These are phyloP conservation scores for Spea multiplicata DNA, from an alignment of 2,113 vertebrate species.

Conservation along the genomic window DNA sequence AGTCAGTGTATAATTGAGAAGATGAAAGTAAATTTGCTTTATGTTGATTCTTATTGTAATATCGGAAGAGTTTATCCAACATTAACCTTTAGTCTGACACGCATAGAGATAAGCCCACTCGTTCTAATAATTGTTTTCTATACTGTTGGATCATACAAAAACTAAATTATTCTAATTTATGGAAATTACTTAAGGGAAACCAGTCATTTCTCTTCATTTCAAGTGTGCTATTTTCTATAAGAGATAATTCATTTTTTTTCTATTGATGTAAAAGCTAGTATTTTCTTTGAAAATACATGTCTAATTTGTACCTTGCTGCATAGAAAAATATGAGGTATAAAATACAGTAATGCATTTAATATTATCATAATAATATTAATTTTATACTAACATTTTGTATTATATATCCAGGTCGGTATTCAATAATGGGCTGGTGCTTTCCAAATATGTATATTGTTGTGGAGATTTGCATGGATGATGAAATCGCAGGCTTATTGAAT, in stretches of 20 bases:
- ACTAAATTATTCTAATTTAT: conserved; percentile 39
- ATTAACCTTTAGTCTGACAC: background rate
- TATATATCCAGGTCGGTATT: conserved; percentile 5
- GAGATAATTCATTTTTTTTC: conserved; percentile 12
- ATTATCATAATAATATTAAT: conserved; percentile 25
- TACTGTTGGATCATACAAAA: conserved; percentile 11
- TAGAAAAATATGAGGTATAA: conserved; percentile 37
- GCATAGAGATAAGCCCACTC: conserved; percentile 5
- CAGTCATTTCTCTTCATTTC: conserved; percentile 29
- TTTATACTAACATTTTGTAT: conserved; percentile 23
- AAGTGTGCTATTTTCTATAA: background rate
- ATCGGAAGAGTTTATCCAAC: background rate
- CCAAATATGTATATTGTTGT: conserved; percentile 15
- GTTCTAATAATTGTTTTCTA: conserved; percentile 20
- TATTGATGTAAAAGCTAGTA: conserved; percentile 1
- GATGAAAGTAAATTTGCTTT: too few relatives aligned
- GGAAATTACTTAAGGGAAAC: conserved; percentile 22
- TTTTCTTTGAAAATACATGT: conserved; percentile 30
- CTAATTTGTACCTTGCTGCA: conserved; percentile 15
- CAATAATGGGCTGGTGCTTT: conserved; percentile 14
- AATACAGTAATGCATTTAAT: conserved; percentile 11
- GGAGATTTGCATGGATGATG: conserved; percentile 28
- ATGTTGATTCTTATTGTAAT: background rate
- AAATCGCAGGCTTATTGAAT: conserved; percentile 20
- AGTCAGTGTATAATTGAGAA: too few relatives aligned